Conservation (phyloP, 2,797 vertebrate genomes). For the Muscicapa striata region DNA sequence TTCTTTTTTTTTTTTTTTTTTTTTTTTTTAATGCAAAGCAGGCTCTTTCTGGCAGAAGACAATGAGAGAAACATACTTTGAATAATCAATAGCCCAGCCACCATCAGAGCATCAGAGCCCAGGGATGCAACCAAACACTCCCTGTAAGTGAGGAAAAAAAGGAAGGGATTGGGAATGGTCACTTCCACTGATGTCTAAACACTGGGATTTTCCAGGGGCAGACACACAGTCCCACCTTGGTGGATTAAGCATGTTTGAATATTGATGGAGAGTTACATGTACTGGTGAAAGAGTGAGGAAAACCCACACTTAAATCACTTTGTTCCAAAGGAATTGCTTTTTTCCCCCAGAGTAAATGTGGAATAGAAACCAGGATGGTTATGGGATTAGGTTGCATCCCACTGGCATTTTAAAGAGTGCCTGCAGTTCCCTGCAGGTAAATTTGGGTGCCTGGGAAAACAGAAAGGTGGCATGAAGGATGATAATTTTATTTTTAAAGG, state of each 20-base stretch:
- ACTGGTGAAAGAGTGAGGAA: neutral
- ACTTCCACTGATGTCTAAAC: neutral
- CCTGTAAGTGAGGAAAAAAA: neutral
- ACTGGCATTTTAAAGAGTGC: no score
- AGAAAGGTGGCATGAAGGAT: no score
- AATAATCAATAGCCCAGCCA: neutral
- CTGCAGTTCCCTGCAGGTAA: no score
- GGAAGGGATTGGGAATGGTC: neutral
- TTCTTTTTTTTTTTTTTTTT: neutral
- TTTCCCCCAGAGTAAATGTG: no score
- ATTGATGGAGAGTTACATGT: neutral
- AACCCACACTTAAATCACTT: neutral
- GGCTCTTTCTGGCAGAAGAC: neutral
- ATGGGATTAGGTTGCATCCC: no score
- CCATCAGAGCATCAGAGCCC: neutral
- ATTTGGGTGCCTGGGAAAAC: no score
- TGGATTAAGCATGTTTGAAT: neutral
- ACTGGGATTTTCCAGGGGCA: neutral
- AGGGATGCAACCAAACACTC: neutral
- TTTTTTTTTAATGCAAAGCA: neutral
- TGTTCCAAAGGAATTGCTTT: no score
- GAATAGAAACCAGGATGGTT: no score
- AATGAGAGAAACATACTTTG: conserved; percentile 7
- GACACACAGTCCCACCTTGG: no score
- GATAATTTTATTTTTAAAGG: no score